phyloP scores from a whole-genome alignment of 2,888 invertebrate species.

The Itoplectis maculator region DNA sequence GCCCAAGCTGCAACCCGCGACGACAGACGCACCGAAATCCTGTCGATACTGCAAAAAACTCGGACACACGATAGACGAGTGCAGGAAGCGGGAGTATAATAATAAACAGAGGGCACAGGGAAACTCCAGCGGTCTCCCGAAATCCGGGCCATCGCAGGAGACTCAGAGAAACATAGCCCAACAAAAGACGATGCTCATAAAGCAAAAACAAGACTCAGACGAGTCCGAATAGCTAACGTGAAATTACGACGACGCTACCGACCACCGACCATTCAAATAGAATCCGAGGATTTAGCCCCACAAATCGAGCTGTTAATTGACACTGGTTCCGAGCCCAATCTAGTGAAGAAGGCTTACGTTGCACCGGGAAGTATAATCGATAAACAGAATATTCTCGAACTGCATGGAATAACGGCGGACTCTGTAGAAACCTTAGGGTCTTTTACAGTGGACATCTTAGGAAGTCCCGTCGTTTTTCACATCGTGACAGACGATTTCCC shows the following conservation, averaged over 20 bases:
- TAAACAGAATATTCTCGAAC: conserved; percentile 12
- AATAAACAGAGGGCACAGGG: conserved; percentile 18
- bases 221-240: conserved; percentile 29
- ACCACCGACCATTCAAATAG: conserved; percentile 30
- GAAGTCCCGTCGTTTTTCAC: conserved; percentile 16
- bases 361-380: conserved; percentile 11
- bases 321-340: conserved; percentile 38
- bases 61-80: conserved; percentile 26
- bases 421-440: conserved; percentile 26
- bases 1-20: neutral
- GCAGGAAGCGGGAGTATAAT: conserved; percentile 29
- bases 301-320: conserved; percentile 16
- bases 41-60: conserved; percentile 20
- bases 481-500: conserved; percentile 22
- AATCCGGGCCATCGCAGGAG: conserved; percentile 21
- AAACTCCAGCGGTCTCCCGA: conserved; percentile 35
- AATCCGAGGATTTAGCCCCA: conserved; percentile 2
- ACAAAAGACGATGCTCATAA: conserved; percentile 1
- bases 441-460: neutral
- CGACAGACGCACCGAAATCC: neutral
- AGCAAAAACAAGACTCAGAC: conserved; percentile 15
- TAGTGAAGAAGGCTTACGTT: conserved; percentile 26
- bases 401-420: conserved; percentile 35
- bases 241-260: conserved; percentile 33
- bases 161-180: conserved; percentile 20